Base-by-base conservation (phyloP, 1,140 invertebrate species). In the Ptiloglossa arizonensis region DNA sequence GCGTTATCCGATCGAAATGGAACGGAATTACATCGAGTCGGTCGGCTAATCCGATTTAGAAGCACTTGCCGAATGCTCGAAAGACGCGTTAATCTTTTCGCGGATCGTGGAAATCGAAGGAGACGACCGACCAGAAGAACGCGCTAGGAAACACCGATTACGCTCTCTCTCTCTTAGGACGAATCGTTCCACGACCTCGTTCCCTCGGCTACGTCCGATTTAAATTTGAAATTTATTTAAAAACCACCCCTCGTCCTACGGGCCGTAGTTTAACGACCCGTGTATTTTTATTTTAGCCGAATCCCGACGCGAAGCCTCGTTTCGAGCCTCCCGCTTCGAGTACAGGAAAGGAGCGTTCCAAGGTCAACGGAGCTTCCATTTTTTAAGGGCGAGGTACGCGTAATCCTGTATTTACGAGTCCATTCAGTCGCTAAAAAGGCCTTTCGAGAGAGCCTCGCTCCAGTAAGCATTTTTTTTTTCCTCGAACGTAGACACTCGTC, bases 1-100 rank as follows among this genome's bases (percentile, higher is more conserved):
- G 13, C 70, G 57, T 67, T 57, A 75, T 75, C 54, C 38, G 29
- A 66, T 74, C 48, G 60, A 66, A 74, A 52, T 54, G 60, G 62
- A 54, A 66, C 29, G 73, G 73, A 59, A 68, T 75, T 75, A 59
- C 64, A 35, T 27, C n/a, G 63, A 44, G 73, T 19, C 19, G n/a
- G 38, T 46, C 27, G 62, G 59, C 29, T 68, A 48, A 75, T 75
- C 64, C 68, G 38, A 75, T 75, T 69, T 56, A 48, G 32, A 24
- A 29, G 19, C 64, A 68, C 54, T 75, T 35, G 48, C 27, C 29
- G 24, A 56, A 56, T 15, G 32, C 46, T 73, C 22, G 13, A 5
- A 41, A 44, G 32, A n/a, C 48, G 8, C 35, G 71, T 73, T 54
- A 50, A 72, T 72, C 70, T 72, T 63, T 62, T 15, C 17, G 24